A percentile compares a stretch with the other conserved stretches of the same genome.
phyloP scores from a whole-genome alignment of 2,797 vertebrate genomes.

The Streptopelia turtur region DNA sequence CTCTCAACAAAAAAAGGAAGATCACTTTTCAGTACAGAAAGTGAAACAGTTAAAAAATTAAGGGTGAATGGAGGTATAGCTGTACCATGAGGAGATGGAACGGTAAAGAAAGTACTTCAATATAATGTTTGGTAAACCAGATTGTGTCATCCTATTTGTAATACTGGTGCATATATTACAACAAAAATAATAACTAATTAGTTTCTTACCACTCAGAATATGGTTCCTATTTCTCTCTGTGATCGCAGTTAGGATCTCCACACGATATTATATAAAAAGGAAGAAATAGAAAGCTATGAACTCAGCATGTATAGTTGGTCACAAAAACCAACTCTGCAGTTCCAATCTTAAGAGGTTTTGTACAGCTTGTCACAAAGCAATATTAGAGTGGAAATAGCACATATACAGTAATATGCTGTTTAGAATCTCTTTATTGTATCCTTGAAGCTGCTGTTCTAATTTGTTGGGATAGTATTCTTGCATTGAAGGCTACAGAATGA shows the following conservation, averaged over 20 bases:
- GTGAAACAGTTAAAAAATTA: neutral
- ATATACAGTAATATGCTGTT: neutral
- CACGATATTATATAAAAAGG: neutral
- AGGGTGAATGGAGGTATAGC: neutral
- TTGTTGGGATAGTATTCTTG: neutral
- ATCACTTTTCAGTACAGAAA: neutral
- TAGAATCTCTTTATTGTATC: neutral
- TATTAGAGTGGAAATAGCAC: neutral
- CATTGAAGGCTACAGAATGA: neutral
- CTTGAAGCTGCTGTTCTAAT: neutral
- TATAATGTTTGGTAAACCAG: neutral
- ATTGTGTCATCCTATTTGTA: neutral
- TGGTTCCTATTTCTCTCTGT: slow-evolving; percentile 4
- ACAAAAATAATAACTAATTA: neutral
- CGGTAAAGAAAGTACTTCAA: neutral
- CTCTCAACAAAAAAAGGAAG: neutral
- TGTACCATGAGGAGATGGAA: neutral
- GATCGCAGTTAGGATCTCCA: neutral
- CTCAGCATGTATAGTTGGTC: neutral
- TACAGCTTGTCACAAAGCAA: slow-evolving; percentile 13
- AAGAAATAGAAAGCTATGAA: neutral
- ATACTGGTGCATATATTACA: neutral
- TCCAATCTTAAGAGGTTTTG: neutral
- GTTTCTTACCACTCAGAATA: neutral
- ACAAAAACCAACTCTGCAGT: neutral